A percentile compares a stretch with the other conserved stretches of the same genome.
Evolutionary conservation across 2,888 invertebrate species (phyloP).

Genomic region (Apotomis turbidana): DNA sequence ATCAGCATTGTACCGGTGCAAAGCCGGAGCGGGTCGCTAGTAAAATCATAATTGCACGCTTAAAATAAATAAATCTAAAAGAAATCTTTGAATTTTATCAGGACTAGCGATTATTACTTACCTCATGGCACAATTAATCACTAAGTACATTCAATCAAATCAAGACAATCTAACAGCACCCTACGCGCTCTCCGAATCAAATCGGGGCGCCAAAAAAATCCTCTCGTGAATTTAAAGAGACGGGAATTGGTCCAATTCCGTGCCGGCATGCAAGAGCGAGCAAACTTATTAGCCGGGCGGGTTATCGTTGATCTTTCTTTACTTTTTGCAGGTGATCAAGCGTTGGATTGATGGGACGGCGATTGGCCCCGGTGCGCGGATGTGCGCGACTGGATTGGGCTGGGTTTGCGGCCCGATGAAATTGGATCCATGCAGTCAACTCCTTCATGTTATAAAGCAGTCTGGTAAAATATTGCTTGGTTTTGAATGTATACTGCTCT

Average conservation of each 20-base stretch:
- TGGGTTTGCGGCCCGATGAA: neutral
- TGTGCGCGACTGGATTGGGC: constrained; percentile 16
- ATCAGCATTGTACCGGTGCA: too few relatives aligned
- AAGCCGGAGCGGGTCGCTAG: too few relatives aligned
- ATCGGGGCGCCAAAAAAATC: constrained; percentile 53
- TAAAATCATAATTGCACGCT: too few relatives aligned
- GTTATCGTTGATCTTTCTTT: constrained; percentile 68
- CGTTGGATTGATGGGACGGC: constrained; percentile 72
- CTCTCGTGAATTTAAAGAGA: constrained; percentile 70
- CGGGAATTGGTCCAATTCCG: constrained; percentile 74
- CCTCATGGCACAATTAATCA: neutral
- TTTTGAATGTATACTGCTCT: too few relatives aligned
- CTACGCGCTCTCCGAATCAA: constrained; percentile 38
- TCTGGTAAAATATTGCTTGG: neutral
- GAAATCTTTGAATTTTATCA: too few relatives aligned
- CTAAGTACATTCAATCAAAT: neutral
- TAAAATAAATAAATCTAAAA: too few relatives aligned
- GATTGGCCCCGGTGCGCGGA: constrained; percentile 61
- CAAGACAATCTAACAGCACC: constrained; percentile 4
- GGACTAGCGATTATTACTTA: too few relatives aligned
- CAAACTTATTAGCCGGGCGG: constrained; percentile 76
- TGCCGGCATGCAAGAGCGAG: constrained; percentile 77
- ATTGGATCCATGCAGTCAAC: neutral
- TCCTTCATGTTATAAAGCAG: neutral
- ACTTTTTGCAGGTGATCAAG: constrained; percentile 74